These are phyloP conservation scores for Semaprochilodus insignis DNA, from an alignment of 2,797 vertebrate genomes.

Conservation along the genomic window DNA sequence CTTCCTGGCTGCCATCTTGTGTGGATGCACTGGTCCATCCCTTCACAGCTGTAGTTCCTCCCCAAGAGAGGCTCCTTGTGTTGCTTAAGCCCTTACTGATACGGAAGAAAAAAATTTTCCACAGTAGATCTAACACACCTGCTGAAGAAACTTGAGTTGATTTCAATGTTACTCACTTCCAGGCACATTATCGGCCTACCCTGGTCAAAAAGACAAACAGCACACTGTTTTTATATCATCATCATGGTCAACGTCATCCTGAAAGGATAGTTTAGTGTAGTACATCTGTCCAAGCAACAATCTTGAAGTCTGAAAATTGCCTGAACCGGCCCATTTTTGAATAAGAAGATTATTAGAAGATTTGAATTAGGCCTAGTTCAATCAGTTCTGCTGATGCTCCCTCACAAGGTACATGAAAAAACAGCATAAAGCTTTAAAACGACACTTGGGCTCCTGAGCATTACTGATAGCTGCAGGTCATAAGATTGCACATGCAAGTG, in stretches of 20 bases:
- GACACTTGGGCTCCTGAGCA: not conserved
- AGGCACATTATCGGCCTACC: not conserved
- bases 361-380: not conserved
- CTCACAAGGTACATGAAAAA: not conserved
- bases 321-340: not conserved
- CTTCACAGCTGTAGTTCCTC: slow-evolving; percentile 52
- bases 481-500: not conserved
- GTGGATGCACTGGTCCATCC: slow-evolving; percentile 40
- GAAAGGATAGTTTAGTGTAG: too few relatives aligned
- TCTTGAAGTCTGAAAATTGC: not conserved
- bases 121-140: slow-evolving; percentile 43
- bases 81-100: slow-evolving; percentile 59
- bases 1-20: slow-evolving; percentile 52
- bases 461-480: slow-evolving; percentile 10
- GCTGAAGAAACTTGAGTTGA: slow-evolving; percentile 34
- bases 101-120: slow-evolving; percentile 51
- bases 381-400: not conserved
- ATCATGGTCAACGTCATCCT: too few relatives aligned
- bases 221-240: not conserved
- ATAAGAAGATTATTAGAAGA: not conserved
- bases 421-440: not conserved
- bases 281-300: not conserved
- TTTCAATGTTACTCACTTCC: slow-evolving; percentile 28
- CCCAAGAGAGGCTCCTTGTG: slow-evolving; percentile 49
- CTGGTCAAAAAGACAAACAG: not conserved